These are phyloP conservation scores for Cynocephalus volans DNA, from an alignment of 2,113 vertebrate species.

Conservation along the genomic window DNA sequence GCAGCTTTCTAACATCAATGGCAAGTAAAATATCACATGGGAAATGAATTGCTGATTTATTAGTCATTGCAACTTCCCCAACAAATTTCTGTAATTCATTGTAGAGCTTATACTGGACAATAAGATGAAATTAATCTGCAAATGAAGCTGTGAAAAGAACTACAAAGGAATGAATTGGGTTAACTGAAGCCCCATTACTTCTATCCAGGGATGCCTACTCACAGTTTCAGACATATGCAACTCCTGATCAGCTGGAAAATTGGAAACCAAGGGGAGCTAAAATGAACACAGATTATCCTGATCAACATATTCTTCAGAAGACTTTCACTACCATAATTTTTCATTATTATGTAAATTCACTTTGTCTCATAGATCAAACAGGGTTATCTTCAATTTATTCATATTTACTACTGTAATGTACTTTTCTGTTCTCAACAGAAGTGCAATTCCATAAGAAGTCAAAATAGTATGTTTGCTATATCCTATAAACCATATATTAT, in stretches of 20 bases:
- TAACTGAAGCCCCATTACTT: background rate
- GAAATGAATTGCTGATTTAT: background rate
- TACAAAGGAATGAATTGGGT: background rate
- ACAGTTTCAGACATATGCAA: background rate
- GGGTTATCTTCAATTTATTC: slow-evolving; percentile 25
- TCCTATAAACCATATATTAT: background rate
- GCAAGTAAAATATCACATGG: background rate
- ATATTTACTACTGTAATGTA: slow-evolving; percentile 12
- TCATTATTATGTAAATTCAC: background rate
- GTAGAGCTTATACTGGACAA: background rate
- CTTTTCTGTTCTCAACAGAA: slow-evolving; percentile 57
- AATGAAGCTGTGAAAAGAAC: background rate
- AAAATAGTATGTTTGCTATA: slow-evolving; percentile 18
- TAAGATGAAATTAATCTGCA: slow-evolving; percentile 25
- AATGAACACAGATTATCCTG: background rate
- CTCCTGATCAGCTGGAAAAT: background rate
- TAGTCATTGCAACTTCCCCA: background rate
- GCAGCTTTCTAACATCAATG: background rate
- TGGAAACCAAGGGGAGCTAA: background rate
- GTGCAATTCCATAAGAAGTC: slow-evolving; percentile 22
- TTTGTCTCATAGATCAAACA: background rate
- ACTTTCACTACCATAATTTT: background rate
- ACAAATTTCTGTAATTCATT: background rate
- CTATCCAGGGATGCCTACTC: background rate
- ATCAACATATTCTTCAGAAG: background rate